Conservation (phyloP, 2,113 vertebrate genomes). For the Triplophysa siluroides region DNA sequence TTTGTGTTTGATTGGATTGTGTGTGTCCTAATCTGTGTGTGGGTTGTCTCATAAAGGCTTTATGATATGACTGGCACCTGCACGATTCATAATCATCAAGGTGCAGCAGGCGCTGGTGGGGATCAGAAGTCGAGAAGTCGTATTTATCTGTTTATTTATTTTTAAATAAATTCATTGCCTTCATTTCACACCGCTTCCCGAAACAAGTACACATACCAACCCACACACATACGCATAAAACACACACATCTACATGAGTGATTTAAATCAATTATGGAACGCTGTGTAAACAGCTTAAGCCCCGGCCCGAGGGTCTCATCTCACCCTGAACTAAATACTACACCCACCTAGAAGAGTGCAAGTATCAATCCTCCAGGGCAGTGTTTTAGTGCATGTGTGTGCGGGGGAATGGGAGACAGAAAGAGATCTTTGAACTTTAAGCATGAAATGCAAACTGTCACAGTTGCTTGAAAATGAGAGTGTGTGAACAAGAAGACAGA, state of each 20-base stretch:
- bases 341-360: neutral
- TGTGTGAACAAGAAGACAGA: neutral
- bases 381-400: no score
- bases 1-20: slow-evolving; percentile 15
- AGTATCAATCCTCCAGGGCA: neutral
- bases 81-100: slow-evolving; percentile 26
- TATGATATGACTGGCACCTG: slow-evolving; percentile 31
- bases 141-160: neutral
- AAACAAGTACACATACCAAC: neutral
- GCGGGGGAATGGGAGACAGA: slow-evolving; percentile 7
- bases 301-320: neutral
- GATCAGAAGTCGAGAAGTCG: slow-evolving; percentile 1
- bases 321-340: slow-evolving; percentile 29
- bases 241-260: neutral
- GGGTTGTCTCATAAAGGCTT: slow-evolving; percentile 24
- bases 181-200: neutral
- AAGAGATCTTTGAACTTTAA: slow-evolving; percentile 47
- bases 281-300: neutral
- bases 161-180: neutral
- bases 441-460: slow-evolving; percentile 38
- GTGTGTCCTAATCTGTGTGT: slow-evolving; percentile 27
- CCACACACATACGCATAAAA: neutral
- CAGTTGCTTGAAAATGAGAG: neutral
- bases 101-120: slow-evolving; percentile 18
- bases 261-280: slow-evolving; percentile 21